Conservation (phyloP, 2,113 vertebrate genomes). For the Thermophis baileyi region DNA sequence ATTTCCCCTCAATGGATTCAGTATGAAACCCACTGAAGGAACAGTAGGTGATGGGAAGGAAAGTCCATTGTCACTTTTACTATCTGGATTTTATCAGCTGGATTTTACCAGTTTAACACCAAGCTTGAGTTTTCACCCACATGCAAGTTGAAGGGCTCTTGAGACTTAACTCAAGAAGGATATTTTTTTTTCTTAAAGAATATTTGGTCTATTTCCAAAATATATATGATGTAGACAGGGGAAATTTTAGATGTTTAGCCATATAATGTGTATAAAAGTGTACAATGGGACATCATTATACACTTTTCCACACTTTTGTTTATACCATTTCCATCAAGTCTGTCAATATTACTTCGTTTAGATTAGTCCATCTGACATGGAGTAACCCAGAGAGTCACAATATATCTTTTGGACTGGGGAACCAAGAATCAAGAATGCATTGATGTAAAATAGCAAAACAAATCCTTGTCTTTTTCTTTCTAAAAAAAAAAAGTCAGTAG, state of each 20-base stretch:
- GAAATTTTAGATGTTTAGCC: neutral
- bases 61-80: neutral
- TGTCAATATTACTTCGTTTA: neutral
- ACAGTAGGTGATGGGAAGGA: neutral
- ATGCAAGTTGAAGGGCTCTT: neutral
- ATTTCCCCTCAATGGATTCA: neutral
- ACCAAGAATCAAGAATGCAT: slow-evolving; percentile 40
- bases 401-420: slow-evolving; percentile 20
- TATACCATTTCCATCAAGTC: neutral
- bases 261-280: no score
- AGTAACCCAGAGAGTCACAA: neutral
- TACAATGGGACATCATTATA: neutral
- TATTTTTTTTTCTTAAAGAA: neutral
- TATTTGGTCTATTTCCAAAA: neutral
- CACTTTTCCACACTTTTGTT: neutral
- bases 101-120: neutral
- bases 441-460: slow-evolving; percentile 22
- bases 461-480: slow-evolving; percentile 43
- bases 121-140: neutral
- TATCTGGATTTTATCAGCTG: neutral
- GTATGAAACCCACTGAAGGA: neutral
- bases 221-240: neutral
- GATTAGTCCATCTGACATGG: slow-evolving; percentile 42
- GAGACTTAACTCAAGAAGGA: neutral
- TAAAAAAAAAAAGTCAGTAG: slow-evolving; percentile 7